These are phyloP conservation scores for Eulimnadia texana DNA, from an alignment of 1,140 invertebrate species.

Conservation along the genomic window DNA sequence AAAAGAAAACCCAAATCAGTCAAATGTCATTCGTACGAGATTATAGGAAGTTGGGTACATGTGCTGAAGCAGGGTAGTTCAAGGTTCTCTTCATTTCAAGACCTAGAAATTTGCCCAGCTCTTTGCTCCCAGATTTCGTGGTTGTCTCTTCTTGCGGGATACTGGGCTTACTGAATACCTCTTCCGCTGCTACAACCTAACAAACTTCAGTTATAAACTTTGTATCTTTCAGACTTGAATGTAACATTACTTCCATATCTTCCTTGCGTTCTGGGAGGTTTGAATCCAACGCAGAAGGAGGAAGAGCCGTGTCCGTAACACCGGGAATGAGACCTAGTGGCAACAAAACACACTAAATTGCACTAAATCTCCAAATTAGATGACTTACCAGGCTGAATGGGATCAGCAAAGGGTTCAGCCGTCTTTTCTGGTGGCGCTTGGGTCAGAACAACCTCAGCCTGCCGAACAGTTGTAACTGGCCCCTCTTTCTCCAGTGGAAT, in stretches of 20 bases:
- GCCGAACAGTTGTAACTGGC: not conserved
- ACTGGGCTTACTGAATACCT: not conserved
- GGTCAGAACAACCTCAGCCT: not conserved
- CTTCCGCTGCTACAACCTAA: not conserved
- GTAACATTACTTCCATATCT: not conserved
- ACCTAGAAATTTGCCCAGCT: not conserved
- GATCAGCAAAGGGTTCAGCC: not conserved
- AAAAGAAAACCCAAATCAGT: not conserved
- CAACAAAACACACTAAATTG: too few relatives aligned
- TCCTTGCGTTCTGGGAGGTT: not conserved
- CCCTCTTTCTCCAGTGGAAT: too few relatives aligned
- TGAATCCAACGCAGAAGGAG: not conserved
- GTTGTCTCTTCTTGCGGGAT: too few relatives aligned
- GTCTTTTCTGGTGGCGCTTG: not conserved
- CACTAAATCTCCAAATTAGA: too few relatives aligned
- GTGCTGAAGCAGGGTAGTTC: not conserved
- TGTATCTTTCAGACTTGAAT: not conserved
- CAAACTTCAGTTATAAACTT: not conserved
- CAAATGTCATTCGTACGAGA: too few relatives aligned
- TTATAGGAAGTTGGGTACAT: too few relatives aligned
- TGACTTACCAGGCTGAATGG: not conserved
- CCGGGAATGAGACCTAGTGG: not conserved
- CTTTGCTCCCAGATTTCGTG: not conserved
- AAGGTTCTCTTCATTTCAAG: slow-evolving; percentile 9
- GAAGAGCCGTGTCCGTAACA: not conserved